Base-by-base conservation (phyloP, 2,797 vertebrate species). In the Ptychadena robeensis region DNA sequence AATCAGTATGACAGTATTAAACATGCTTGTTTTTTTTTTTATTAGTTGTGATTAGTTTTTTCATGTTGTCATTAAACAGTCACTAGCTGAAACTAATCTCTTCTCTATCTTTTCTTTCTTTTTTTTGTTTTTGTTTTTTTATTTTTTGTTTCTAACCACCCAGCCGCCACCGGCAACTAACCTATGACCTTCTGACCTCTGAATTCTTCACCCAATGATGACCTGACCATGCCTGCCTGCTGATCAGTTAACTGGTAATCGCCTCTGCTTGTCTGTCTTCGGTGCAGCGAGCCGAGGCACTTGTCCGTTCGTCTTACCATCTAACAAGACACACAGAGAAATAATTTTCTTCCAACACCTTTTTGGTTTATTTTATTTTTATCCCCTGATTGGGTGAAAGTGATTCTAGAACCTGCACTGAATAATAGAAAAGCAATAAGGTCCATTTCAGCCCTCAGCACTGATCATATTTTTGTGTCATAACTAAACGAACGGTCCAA, bases 111-210 rank as follows among this genome's bases (percentile, higher is more conserved):
- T 97, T 98, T 96, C 94, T 96, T 96, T 96, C 92, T 93, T 94
- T 96, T 96, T 91, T 92, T 94, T 89, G 92, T 91, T 94, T 94
- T 92, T 93, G 91, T 81, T 88, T 88, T n/a, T 92, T 88, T 82
- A 90, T 93, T 94, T 95, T 92, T 98, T 97, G 94, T 99, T 98
- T 95, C 95, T 98, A 98, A 98, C 97, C 96, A 96, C 97, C 96
- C 97, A 99, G 97, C 98, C 97, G 96, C 97, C 97, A 98, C 97
- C 96, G 96, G 98, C 97, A 98, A 99, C 98, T 99, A 99, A 99
- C 97, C 97, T 97, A 98, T 99, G 98, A 99, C 96, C 97, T 98
- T 97, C 96, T 98, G 97, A 98, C 96, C 96, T 98, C 97, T 99
- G 97, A 98, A 97, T 96, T 98, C 97, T 99, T 96, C 96, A 97